Evolutionary conservation across 2,888 invertebrate species (phyloP).

Genomic region (Lasioglossum figueresi): DNA sequence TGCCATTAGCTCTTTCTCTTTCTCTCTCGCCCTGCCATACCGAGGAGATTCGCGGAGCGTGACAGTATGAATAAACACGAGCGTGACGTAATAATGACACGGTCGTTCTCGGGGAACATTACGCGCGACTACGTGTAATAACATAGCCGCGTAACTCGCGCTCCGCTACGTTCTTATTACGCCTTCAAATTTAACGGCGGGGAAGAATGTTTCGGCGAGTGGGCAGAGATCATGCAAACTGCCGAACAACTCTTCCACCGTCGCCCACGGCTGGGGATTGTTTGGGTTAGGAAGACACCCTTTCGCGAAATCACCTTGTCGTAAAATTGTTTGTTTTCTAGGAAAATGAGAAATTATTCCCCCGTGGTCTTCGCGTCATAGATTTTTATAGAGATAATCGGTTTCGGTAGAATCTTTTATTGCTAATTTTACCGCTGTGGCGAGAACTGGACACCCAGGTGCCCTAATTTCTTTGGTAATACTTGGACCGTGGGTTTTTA

Average conservation of each 20-base stretch:
- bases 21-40: background rate
- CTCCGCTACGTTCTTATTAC: constrained; percentile 16
- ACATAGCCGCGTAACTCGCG: constrained; percentile 1
- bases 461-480: background rate
- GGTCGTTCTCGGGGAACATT: background rate
- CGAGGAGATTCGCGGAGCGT: background rate
- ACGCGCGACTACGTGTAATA: constrained; percentile 3
- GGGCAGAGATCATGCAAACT: background rate
- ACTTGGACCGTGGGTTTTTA: background rate
- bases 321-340: background rate
- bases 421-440: background rate
- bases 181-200: background rate
- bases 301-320: background rate
- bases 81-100: constrained; percentile 22
- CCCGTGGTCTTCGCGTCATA: background rate
- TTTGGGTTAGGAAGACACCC: background rate
- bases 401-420: background rate
- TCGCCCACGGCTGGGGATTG: background rate
- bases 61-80: constrained; percentile 16
- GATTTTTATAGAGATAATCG: constrained; percentile 1
- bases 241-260: background rate
- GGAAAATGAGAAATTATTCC: background rate
- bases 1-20: background rate
- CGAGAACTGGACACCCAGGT: background rate
- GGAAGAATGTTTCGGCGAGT: constrained; percentile 8